Percentiles rank a stretch among this genome's conserved stretches.
phyloP scores from a whole-genome alignment of 2,888 invertebrate genomes.

The Salticus scenicus region DNA sequence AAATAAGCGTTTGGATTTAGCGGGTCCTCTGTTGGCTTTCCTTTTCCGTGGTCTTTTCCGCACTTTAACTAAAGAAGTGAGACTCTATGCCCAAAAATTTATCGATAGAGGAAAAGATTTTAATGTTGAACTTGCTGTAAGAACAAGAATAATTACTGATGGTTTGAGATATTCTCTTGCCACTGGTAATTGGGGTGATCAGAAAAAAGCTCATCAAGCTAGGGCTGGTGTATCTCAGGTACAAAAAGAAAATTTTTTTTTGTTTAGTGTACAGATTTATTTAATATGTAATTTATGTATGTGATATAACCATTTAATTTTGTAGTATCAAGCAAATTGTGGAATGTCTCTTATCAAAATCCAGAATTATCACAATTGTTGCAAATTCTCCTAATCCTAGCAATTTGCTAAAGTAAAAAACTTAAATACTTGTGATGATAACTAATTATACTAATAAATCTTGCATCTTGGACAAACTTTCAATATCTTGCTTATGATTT shows the following conservation, averaged over 20 bases:
- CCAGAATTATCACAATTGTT: no score
- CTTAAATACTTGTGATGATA: no score
- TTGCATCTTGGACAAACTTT: no score
- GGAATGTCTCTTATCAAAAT: no score
- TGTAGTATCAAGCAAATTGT: no score
- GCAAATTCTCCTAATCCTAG: no score
- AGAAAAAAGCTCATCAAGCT: slow-evolving; percentile 99
- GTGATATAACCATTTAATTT: no score
- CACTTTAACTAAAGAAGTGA: slow-evolving; percentile 96
- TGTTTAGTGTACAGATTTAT: no score
- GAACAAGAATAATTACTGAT: slow-evolving; percentile 98
- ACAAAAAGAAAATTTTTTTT: neutral
- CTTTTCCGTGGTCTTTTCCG: slow-evolving; percentile 97
- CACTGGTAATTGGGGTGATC: slow-evolving; percentile 99
- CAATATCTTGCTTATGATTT: no score
- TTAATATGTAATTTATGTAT: no score
- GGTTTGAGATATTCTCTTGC: slow-evolving; percentile 98
- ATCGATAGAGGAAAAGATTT: slow-evolving; percentile 99
- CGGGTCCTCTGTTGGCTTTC: slow-evolving; percentile 97
- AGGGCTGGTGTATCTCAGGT: slow-evolving; percentile 95
- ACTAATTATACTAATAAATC: no score
- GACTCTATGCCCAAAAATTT: slow-evolving; percentile 99
- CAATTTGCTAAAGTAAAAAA: no score
- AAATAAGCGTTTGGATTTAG: slow-evolving; percentile 97
- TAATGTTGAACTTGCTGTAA: slow-evolving; percentile 95